Evolutionary conservation across 2,797 vertebrate genomes (phyloP).

Genomic region (Leptoclinus maculatus): DNA sequence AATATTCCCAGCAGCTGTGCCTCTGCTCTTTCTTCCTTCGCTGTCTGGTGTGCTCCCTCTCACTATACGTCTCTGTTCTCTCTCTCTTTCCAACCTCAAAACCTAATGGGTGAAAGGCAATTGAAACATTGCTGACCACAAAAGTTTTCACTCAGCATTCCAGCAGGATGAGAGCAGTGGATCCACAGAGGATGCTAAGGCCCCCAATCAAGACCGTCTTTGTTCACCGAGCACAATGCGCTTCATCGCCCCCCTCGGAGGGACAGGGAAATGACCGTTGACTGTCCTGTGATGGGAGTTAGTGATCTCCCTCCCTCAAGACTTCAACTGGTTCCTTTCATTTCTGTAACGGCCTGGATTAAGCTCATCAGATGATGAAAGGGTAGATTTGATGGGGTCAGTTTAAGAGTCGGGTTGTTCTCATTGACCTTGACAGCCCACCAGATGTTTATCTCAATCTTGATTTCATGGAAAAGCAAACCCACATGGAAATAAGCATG

Average conservation of each 20-base stretch:
- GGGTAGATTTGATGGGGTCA: constrained; percentile 42
- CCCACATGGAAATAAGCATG: constrained; percentile 40
- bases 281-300: constrained; percentile 38
- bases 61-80: constrained; percentile 33
- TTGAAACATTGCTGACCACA: constrained; percentile 68
- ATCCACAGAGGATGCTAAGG: constrained; percentile 68
- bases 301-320: constrained; percentile 31
- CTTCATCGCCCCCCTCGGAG: constrained; percentile 36
- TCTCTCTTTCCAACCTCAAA: constrained; percentile 78
- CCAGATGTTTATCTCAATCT: constrained; percentile 51
- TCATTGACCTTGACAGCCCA: constrained; percentile 49
- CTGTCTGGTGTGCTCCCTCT: constrained; percentile 37
- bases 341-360: constrained; percentile 47
- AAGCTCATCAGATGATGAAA: constrained; percentile 60
- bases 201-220: constrained; percentile 72
- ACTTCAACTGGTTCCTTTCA: constrained; percentile 34
- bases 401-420: constrained; percentile 25
- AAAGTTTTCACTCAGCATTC: constrained; percentile 76
- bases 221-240: constrained; percentile 62
- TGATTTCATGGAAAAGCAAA: constrained; percentile 54
- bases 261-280: constrained; percentile 27
- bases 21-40: constrained; percentile 33
- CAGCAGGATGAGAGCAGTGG: constrained; percentile 70
- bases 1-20: constrained; percentile 63
- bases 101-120: constrained; percentile 65